Conservation (phyloP, 2,797 vertebrate species). For the Tokudaia muenninki region DNA sequence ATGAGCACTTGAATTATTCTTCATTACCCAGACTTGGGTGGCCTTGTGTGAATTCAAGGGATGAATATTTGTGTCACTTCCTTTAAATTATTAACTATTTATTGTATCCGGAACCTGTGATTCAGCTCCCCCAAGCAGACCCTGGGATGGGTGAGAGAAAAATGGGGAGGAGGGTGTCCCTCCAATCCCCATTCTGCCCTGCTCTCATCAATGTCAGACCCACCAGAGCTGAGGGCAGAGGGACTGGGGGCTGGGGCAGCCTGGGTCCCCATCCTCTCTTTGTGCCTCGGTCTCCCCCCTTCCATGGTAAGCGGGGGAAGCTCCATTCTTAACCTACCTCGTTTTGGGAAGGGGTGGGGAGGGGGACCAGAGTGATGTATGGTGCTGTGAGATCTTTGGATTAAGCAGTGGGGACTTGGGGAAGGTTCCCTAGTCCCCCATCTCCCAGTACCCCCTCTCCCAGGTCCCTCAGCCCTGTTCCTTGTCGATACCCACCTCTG, state of each 20-base stretch:
- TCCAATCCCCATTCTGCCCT: slow-evolving; percentile 64
- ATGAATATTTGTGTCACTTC: slow-evolving; percentile 61
- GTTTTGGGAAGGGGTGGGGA: slow-evolving; percentile 76
- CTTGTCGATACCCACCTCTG: slow-evolving; percentile 79
- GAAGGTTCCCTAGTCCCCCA: background rate
- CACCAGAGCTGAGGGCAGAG: slow-evolving; percentile 76
- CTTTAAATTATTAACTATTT: slow-evolving; percentile 82
- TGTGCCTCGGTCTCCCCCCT: slow-evolving; percentile 81
- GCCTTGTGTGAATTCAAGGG: slow-evolving; percentile 57
- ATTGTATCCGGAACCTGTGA: slow-evolving; percentile 81
- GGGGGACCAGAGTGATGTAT: slow-evolving; percentile 77
- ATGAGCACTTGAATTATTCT: slow-evolving; percentile 30
- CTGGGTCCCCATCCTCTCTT: slow-evolving; percentile 67
- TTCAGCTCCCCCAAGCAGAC: slow-evolving; percentile 75
- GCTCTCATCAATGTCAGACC: slow-evolving; percentile 75
- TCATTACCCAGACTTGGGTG: slow-evolving; percentile 52
- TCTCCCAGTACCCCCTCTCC: slow-evolving; percentile 62
- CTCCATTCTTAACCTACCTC: slow-evolving; percentile 84
- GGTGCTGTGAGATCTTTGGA: slow-evolving; percentile 74
- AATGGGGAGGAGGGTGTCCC: slow-evolving; percentile 7
- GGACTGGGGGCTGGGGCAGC: slow-evolving; percentile 67
- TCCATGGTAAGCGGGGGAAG: slow-evolving; percentile 68
- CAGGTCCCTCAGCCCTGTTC: slow-evolving; percentile 72
- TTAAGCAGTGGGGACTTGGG: slow-evolving; percentile 41
- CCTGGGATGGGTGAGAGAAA: slow-evolving; percentile 71